Evolutionary conservation across 2,113 vertebrate species (phyloP), one percentile per base, ranked within the genome.

Genomic region (Bubalus kerabau): DNA sequence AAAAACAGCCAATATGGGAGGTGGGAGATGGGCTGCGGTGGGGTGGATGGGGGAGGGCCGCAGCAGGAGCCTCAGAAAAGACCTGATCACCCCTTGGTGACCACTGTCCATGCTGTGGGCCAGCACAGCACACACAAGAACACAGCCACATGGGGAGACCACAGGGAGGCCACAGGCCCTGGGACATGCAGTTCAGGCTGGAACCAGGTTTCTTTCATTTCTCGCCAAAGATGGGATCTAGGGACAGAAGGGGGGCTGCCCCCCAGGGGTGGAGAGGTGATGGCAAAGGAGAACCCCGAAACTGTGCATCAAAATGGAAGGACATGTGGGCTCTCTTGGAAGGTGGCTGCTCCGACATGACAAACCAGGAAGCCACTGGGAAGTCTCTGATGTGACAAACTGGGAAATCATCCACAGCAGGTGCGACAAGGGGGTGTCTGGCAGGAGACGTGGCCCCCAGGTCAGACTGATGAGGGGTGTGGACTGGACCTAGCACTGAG

Each of bases 41-140:
- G n/a, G 67, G 19, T 23, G n/a, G 67, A 10, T 40, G 52, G 6
- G 5, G 30, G 40, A 59, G 21, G 21, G 56, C 32, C 17, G 0
- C 13, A 1, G 57, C 14, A 2, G n/a, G 40, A 17, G 9, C 19
- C n/a, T n/a, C 0, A 2, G n/a, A 12, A 54, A 36, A 54, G 59
- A 16, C 6, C 78, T 30, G 16, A 81, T 6, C 11, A 10, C 78
- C 78, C 14, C 19, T 1, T 14, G 5, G 28, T 1, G 26, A 46
- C 21, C 2, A 0, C 17, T 1, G 11, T 40, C n/a, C 56, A 1
- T 28, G 9, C 26, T 3, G 7, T 23, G 48, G 56, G 74, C 46
- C 46, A 12, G 71, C 36, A 15, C 10, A 4, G 13, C 84, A 32
- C 84, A 60, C 16, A 0, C 0, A 26, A 30, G 28, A 48, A 48